phyloP scores from a whole-genome alignment of 2,113 vertebrate genomes.

The Mormoops blainvillei region DNA sequence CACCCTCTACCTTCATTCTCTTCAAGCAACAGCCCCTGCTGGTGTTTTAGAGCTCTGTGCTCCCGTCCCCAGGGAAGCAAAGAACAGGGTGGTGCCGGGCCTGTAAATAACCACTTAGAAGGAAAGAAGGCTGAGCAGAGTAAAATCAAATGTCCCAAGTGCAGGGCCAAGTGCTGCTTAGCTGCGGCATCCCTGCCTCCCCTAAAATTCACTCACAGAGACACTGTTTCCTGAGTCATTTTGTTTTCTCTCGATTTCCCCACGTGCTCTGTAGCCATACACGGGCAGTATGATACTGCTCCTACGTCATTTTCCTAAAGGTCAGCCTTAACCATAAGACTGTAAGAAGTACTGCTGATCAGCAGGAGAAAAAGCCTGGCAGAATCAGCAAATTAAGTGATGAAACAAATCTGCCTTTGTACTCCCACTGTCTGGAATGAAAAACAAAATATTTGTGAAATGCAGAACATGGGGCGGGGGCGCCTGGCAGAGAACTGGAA shows the following conservation, averaged over 20 bases:
- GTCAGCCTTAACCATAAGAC: not conserved
- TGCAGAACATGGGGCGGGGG: not conserved
- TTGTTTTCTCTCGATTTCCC: not conserved
- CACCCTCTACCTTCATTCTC: not conserved
- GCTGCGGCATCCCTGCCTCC: not conserved
- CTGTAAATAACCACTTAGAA: not conserved
- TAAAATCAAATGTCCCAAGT: not conserved
- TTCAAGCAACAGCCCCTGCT: not conserved
- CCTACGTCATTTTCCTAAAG: slow-evolving; percentile 8
- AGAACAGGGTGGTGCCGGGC: not conserved
- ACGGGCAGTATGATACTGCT: not conserved
- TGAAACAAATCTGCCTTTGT: slow-evolving; percentile 67
- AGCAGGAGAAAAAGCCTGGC: slow-evolving; percentile 7
- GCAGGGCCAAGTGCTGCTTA: not conserved
- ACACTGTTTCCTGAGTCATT: not conserved
- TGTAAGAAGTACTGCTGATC: not conserved
- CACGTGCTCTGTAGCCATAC: not conserved
- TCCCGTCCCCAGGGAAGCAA: not conserved
- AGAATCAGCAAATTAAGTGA: slow-evolving; percentile 48
- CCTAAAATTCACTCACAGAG: not conserved
- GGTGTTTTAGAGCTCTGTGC: not conserved
- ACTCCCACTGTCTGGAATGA: slow-evolving; percentile 37
- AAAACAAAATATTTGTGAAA: slow-evolving; percentile 58
- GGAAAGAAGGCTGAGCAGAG: not conserved
- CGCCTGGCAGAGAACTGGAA: not conserved